phyloP scores from a whole-genome alignment of 2,797 vertebrate species.

The Tapera naevia region DNA sequence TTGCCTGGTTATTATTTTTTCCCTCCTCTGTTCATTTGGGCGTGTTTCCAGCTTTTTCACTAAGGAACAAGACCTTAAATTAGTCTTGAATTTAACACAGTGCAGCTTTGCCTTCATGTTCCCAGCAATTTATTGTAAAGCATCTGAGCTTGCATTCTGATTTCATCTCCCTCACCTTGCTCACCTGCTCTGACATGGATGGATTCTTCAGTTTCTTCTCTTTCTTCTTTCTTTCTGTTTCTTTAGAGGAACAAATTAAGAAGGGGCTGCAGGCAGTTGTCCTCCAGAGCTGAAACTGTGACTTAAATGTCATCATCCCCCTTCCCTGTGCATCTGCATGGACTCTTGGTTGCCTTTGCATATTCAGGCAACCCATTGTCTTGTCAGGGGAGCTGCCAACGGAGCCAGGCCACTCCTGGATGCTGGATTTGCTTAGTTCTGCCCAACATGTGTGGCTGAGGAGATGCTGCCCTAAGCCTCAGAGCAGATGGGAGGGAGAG shows the following conservation, averaged over 20 bases:
- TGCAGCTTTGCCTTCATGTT: background rate
- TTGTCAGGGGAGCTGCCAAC: fast-evolving
- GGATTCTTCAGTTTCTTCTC: background rate
- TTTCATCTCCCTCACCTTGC: background rate
- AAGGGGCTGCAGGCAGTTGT: background rate
- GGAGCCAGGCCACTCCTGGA: background rate
- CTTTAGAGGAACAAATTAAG: background rate
- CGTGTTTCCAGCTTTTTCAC: slow-evolving; percentile 57
- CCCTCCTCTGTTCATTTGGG: slow-evolving; percentile 22
- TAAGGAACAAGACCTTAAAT: slow-evolving; percentile 62
- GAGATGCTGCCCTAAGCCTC: background rate
- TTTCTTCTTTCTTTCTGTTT: too few species aligned
- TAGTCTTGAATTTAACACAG: slow-evolving; percentile 18
- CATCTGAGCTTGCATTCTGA: background rate
- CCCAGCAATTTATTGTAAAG: background rate
- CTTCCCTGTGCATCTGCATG: fast-evolving
- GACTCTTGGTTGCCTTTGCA: background rate
- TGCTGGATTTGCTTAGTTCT: background rate
- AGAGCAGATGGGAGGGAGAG: background rate
- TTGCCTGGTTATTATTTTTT: slow-evolving; percentile 62
- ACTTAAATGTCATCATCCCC: background rate
- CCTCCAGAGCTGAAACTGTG: background rate
- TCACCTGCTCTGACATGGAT: background rate
- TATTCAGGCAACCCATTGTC: background rate
- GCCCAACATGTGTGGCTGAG: background rate